Evolutionary conservation across 2,797 vertebrate species (phyloP).

Genomic region (Chaetophractus vellerosus): DNA sequence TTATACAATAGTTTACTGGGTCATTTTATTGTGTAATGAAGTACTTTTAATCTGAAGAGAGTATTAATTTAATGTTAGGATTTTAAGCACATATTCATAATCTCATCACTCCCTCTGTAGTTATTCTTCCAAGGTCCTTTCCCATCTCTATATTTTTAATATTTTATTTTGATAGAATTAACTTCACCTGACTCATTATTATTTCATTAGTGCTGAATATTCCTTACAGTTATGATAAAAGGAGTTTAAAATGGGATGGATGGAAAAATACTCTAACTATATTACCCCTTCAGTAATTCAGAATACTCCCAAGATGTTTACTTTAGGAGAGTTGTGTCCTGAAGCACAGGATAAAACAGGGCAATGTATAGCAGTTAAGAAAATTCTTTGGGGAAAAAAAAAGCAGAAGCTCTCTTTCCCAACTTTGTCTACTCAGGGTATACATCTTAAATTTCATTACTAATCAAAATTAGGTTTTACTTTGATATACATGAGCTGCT

Average conservation of each 20-base stretch:
- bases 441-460: background rate
- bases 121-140: conserved; percentile 42
- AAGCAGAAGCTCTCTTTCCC: background rate
- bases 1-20: background rate
- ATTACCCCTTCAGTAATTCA: conserved; percentile 58
- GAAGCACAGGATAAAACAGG: background rate
- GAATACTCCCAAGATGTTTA: conserved; percentile 5
- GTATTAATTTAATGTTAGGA: conserved; percentile 25
- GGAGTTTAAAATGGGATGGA: conserved; percentile 2
- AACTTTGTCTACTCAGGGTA: background rate
- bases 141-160: conserved; percentile 34
- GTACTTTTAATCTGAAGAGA: conserved; percentile 26
- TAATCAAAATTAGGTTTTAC: background rate
- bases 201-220: conserved; percentile 29
- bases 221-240: conserved; percentile 32
- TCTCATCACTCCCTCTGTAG: background rate
- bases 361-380: background rate
- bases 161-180: conserved; percentile 55
- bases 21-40: conserved; percentile 53
- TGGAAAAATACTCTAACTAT: background rate
- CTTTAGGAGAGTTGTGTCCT: background rate
- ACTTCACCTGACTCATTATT: conserved; percentile 13
- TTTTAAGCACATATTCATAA: conserved; percentile 1
- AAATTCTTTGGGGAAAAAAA: background rate
- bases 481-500: background rate